phyloP scores from a whole-genome alignment of 2,888 invertebrate genomes.

The Argynnis bischoffii region DNA sequence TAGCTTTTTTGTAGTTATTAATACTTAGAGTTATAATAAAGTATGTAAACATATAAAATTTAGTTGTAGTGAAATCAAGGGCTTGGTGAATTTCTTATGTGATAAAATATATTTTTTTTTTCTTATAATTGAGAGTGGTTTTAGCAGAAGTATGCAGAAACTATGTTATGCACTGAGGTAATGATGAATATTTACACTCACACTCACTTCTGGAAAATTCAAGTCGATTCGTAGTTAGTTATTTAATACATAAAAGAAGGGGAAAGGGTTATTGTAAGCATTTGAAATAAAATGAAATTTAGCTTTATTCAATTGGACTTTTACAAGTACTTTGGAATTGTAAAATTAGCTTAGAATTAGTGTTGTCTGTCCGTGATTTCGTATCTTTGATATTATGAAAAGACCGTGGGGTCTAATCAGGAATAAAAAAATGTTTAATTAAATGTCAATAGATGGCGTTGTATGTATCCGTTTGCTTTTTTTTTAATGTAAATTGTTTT shows the following conservation, averaged over 20 bases:
- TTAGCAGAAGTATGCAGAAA: too few species aligned
- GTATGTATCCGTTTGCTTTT: too few species aligned
- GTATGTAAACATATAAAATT: neutral
- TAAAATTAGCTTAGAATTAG: neutral
- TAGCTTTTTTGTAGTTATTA: neutral
- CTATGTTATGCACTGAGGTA: too few species aligned
- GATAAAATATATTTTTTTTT: neutral
- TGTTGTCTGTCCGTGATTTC: neutral
- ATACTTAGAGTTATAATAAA: slow-evolving; percentile 5
- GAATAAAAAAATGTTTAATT: neutral
- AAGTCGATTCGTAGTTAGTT: too few species aligned
- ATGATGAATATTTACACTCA: too few species aligned
- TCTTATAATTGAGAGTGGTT: too few species aligned
- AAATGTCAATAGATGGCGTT: neutral
- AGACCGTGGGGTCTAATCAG: too few species aligned
- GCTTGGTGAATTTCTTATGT: slow-evolving; percentile 6
- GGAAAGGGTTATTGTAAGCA: too few species aligned
- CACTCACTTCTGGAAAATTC: too few species aligned
- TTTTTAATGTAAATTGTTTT: too few species aligned
- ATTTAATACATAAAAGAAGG: too few species aligned
- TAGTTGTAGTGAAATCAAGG: slow-evolving; percentile 10
- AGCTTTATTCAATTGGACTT: neutral
- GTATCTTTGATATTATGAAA: neutral
- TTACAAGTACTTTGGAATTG: neutral
- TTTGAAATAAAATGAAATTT: too few species aligned